These are phyloP conservation scores for Tautogolabrus adspersus DNA, from an alignment of 2,113 vertebrate species.

Conservation along the genomic window DNA sequence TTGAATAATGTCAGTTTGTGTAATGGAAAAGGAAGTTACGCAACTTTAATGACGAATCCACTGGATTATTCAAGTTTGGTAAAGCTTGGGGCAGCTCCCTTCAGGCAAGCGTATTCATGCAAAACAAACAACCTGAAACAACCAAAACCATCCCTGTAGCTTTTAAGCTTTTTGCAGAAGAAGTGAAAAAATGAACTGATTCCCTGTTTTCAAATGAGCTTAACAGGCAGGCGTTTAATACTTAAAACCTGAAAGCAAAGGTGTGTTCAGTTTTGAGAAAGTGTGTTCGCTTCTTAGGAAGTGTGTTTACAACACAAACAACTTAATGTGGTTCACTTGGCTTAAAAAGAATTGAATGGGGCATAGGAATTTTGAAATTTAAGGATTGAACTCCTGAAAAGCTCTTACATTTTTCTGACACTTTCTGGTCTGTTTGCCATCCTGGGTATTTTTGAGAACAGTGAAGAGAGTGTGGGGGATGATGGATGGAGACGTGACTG, in stretches of 20 bases:
- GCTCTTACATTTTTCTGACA: background rate
- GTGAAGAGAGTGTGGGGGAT: background rate
- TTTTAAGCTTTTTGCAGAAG: background rate
- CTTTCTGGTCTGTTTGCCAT: background rate
- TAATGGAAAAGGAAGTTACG: conserved; percentile 33
- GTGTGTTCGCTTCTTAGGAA: too few relatives aligned
- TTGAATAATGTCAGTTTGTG: conserved; percentile 12
- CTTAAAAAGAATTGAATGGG: background rate
- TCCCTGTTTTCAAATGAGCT: background rate
- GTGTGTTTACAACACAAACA: background rate
- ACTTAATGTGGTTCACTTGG: background rate
- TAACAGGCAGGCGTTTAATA: background rate
- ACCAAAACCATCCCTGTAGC: background rate
- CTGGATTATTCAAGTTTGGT: conserved; percentile 31
- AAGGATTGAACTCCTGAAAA: background rate
- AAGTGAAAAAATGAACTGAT: background rate
- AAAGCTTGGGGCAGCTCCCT: conserved; percentile 1
- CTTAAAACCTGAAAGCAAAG: background rate
- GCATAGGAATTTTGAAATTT: background rate
- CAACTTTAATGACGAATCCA: conserved; percentile 6
- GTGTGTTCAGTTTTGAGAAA: background rate
- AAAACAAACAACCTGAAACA: conserved; percentile 16
- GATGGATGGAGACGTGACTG: background rate
- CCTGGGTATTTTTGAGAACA: background rate
- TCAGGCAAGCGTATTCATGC: background rate